These are phyloP conservation scores for Pristionchus fissidentatus DNA, from an alignment of 2,888 invertebrate species.

Conservation along the genomic window DNA sequence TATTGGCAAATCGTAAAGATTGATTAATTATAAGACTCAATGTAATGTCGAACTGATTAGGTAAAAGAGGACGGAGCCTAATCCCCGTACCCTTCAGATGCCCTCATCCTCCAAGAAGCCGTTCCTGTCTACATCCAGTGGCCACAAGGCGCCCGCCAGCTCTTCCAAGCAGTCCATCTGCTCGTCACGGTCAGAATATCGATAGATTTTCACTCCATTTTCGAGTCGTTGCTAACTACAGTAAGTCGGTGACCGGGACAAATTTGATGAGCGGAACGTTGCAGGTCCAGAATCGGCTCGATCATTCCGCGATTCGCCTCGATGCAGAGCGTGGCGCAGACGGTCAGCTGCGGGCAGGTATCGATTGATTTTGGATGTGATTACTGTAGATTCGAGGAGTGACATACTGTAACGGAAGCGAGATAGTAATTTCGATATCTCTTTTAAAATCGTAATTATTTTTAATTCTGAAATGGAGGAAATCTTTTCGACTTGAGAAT, in stretches of 20 bases:
- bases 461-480: too few species aligned
- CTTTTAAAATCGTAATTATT: too few species aligned
- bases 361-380: not conserved
- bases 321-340: slow-evolving; percentile 39
- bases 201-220: too few species aligned
- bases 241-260: not conserved
- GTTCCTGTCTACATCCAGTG: slow-evolving; percentile 18
- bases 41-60: not conserved
- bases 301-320: slow-evolving; percentile 46
- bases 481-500: too few species aligned
- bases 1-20: not conserved
- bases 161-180: slow-evolving; percentile 17
- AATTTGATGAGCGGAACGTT: not conserved
- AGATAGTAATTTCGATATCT: too few species aligned
- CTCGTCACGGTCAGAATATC: slow-evolving; percentile 2
- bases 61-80: too few species aligned
- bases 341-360: slow-evolving; percentile 20
- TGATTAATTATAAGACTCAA: not conserved
- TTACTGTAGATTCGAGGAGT: not conserved
- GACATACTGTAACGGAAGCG: too few species aligned
- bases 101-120: slow-evolving; percentile 40
- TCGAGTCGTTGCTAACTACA: not conserved
- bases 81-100: too few species aligned
- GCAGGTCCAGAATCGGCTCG: slow-evolving; percentile 3
- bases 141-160: not conserved